Evolutionary conservation across 2,888 invertebrate species (phyloP).

Genomic region (Nudaria mundana): DNA sequence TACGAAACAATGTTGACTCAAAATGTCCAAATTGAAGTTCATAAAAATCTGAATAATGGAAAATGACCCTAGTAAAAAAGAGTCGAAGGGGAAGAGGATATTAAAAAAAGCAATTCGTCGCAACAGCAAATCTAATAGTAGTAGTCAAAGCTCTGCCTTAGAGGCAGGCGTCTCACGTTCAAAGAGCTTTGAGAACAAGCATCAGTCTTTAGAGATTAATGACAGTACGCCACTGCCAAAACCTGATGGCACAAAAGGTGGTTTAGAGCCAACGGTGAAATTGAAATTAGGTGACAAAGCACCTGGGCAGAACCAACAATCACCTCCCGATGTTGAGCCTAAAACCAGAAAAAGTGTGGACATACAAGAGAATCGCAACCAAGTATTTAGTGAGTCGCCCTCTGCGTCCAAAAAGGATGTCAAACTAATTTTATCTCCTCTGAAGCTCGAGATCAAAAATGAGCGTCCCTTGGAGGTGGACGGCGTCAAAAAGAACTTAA

Average conservation of each 20-base stretch:
- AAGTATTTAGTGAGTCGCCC: constrained; percentile 39
- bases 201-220: constrained; percentile 46
- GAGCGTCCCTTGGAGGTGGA: constrained; percentile 36
- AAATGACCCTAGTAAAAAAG: constrained; percentile 76
- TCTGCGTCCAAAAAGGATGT: constrained; percentile 31
- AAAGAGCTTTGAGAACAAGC: constrained; percentile 61
- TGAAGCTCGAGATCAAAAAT: constrained; percentile 29
- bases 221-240: constrained; percentile 54
- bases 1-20: constrained; percentile 39
- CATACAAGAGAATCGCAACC: constrained; percentile 53
- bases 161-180: constrained; percentile 55
- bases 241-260: constrained; percentile 52
- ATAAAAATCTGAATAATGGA: constrained; percentile 67
- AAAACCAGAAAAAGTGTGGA: constrained; percentile 48
- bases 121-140: constrained; percentile 61
- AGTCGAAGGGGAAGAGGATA: constrained; percentile 72
- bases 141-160: constrained; percentile 49
- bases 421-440: constrained; percentile 24
- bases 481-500: constrained; percentile 53
- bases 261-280: constrained; percentile 33
- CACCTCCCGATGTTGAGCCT: constrained; percentile 21
- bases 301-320: constrained; percentile 17
- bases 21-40: constrained; percentile 55
- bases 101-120: constrained; percentile 69
- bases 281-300: constrained; percentile 37